Base-by-base conservation (phyloP, 2,797 vertebrate genomes). In the Cossypha dichroa region DNA sequence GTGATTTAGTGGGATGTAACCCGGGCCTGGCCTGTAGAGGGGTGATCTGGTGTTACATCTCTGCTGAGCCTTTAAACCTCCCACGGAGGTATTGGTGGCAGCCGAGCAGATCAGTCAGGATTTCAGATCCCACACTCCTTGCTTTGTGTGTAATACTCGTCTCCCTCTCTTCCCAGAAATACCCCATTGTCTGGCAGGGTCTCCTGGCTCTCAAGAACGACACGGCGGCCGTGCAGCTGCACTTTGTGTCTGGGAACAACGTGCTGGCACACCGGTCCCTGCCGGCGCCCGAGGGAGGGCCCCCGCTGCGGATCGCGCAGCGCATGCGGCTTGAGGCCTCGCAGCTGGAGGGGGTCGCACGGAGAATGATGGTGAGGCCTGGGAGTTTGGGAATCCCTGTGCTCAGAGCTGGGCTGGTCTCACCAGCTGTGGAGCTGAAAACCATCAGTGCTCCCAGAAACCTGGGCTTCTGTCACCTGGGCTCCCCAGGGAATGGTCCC, bases 171-270 rank as follows among this genome's bases (percentile, higher is more conserved):
- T 38, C 43, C 78, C 97, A 99, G 99, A 99, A 99, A 97, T 99
- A 99, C 96, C 99, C 99, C 9, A 99, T 99, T 28, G 99, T 99
- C 75, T 99, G 99, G 99, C 99, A 99, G 98, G 99, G 99, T 77
- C 98, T 99, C 36, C 85, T 99, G 97, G 99, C 99, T 46, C 98
- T 99, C 38, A 99, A 99, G 97, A 99, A 99, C 0, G 99, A 99
- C 96, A 99, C 99, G 2, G 99, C 99, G 2, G 99, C 99, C 3
- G 99, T 99, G 90, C 99, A 99, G 98, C 98, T 99, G 85, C 99
- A 99, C 96, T 99, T 99, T 11, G 99, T 99, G 83, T 99, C 99
- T 2, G 99, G 99, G 72, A 99, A 99, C 97, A 99, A 99, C 10
- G 97, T 99, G 21, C 92, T 99, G 97, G 99, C 99, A 2, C 99